Base-by-base conservation (phyloP, 1,140 invertebrate genomes). In the Trypoxylus dichotomus region DNA sequence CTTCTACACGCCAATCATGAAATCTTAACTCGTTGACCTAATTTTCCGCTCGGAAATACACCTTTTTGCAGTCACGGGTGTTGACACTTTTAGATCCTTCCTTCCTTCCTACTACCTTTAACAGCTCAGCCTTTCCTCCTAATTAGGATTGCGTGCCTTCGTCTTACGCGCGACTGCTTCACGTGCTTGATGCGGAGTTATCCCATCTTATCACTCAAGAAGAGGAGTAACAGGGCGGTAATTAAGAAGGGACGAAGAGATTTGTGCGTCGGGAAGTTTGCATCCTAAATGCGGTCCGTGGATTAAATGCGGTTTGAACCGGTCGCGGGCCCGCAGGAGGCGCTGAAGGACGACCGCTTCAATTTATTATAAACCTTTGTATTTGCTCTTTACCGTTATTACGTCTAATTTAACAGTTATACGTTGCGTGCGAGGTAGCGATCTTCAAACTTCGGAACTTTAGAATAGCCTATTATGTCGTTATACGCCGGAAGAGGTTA, bases 201-300 rank as follows among this genome's bases (percentile, higher is more conserved):
- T 54, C 47, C 47, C 47, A 54, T 54, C 47, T 54, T 54, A 54
- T 54, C 47, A 54, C 47, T 54, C 2, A 54, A 19, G 47, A 19
- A 54, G 19, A n/a, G 47, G 47, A 15, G 47, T n/a, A 54, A 54
- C 47, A n/a, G 47, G 47, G 47, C 15, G 47, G 47, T 54, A 54
- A 54, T 54, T 54, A 54, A 54, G 47, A 54, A 54, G 47, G 47
- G 47, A 54, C 47, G 47, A 54, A 54, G 47, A 54, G 47, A 54
- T 54, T 54, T 54, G 47, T 54, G 47, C 47, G 47, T n/a, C 19
- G 47, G 47, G 19, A 19, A 54, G 47, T 54, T 54, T 54, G 15
- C 47, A 54, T 54, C 47, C 47, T 15, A 19, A 19, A 54, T n/a
- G 47, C n/a, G 47, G 47, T 54, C 47, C 47, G 47, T 19, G 47